phyloP scores from a whole-genome alignment of 2,888 invertebrate species.

The Cantharis nigra region DNA sequence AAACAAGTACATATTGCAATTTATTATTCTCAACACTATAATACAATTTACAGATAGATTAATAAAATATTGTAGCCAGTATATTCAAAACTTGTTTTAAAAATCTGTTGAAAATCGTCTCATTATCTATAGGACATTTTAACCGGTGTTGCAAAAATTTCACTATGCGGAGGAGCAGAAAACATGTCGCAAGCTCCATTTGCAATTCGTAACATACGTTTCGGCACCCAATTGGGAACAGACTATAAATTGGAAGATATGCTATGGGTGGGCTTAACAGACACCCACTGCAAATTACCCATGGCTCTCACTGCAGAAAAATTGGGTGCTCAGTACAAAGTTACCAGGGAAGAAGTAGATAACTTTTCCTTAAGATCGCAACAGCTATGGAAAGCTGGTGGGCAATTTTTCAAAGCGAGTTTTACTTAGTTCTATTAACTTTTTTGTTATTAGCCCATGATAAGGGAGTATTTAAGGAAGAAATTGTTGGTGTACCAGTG shows the following conservation, averaged over 20 bases:
- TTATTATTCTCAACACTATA: too few relatives aligned
- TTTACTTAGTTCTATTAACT: neutral
- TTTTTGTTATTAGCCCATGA: constrained; percentile 72
- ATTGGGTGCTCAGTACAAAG: constrained; percentile 81
- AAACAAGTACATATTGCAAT: too few relatives aligned
- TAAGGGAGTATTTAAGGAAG: constrained; percentile 85
- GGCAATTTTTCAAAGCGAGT: constrained; percentile 20
- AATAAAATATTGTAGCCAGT: too few relatives aligned
- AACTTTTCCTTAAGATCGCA: constrained; percentile 85
- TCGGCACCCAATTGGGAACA: constrained; percentile 83
- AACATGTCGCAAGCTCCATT: constrained; percentile 95
- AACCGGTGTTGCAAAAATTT: constrained; percentile 81
- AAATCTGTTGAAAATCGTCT: neutral
- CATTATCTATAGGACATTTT: constrained; percentile 73
- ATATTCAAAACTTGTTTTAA: too few relatives aligned
- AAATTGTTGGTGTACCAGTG: constrained; percentile 83
- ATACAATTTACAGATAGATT: too few relatives aligned
- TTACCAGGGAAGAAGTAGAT: constrained; percentile 84
- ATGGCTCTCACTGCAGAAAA: constrained; percentile 98
- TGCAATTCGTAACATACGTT: constrained; percentile 81
- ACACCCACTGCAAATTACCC: constrained; percentile 86
- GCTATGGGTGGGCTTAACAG: constrained; percentile 87
- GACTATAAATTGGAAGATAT: constrained; percentile 83
- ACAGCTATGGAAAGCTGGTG: constrained; percentile 83
- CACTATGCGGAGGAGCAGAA: constrained; percentile 90